phyloP scores from a whole-genome alignment of 2,113 vertebrate species.

The Pampusana beccarii region DNA sequence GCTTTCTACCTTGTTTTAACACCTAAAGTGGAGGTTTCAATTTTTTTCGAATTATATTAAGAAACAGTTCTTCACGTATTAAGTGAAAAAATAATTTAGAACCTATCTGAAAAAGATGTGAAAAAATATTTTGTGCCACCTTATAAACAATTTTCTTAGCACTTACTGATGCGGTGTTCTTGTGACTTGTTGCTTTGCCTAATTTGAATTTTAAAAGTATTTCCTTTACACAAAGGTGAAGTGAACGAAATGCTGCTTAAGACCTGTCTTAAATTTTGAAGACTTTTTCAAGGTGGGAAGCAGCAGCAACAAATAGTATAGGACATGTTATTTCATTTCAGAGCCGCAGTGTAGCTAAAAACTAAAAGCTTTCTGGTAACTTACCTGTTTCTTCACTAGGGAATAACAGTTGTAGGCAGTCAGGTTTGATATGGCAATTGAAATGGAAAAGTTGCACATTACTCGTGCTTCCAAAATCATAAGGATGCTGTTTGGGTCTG shows the following conservation, averaged over 20 bases:
- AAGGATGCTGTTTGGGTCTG: fast-evolving
- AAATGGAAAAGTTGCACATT: neutral
- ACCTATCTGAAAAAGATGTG: neutral
- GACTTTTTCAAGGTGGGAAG: neutral
- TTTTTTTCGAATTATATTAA: neutral
- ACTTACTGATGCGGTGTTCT: neutral
- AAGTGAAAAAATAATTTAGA: neutral
- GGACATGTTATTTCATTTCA: neutral
- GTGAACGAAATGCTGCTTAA: neutral
- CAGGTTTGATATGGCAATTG: neutral
- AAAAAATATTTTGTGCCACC: neutral
- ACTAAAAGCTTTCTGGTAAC: neutral
- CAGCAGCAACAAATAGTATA: neutral
- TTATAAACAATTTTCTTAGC: neutral
- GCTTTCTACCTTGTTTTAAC: neutral
- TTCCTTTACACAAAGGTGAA: neutral
- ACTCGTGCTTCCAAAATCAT: neutral
- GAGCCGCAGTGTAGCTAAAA: neutral
- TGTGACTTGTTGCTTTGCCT: neutral
- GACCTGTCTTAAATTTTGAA: neutral
- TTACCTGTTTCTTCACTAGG: neutral
- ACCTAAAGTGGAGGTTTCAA: neutral
- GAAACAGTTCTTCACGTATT: neutral
- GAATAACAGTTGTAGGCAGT: neutral
- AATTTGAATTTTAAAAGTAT: neutral